A percentile compares a stretch with the other conserved stretches of the same genome.
phyloP scores from a whole-genome alignment of 2,113 vertebrate genomes.

The Brachypteracias leptosomus region DNA sequence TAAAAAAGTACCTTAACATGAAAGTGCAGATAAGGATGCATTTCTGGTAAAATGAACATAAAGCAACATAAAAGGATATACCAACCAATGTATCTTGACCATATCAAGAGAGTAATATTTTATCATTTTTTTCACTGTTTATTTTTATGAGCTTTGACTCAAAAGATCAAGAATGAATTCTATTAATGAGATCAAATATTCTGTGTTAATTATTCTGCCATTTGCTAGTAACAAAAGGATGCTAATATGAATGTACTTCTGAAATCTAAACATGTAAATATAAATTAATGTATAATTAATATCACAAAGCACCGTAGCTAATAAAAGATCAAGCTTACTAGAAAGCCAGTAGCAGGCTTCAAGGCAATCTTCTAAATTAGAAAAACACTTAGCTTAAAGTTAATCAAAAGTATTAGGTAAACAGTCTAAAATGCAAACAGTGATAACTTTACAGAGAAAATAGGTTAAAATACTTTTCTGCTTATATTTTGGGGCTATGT shows the following conservation, averaged over 20 bases:
- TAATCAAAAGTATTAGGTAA: slow-evolving; percentile 11
- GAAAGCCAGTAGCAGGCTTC: neutral
- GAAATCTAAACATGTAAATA: slow-evolving; percentile 44
- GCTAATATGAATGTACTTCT: slow-evolving; percentile 50
- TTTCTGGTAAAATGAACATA: slow-evolving; percentile 36
- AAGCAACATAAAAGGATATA: neutral
- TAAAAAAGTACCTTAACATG: neutral
- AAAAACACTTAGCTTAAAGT: slow-evolving; percentile 5
- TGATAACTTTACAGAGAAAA: neutral
- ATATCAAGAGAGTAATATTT: neutral
- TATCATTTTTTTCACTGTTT: neutral
- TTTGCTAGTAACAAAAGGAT: slow-evolving; percentile 37
- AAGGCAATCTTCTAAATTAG: slow-evolving; percentile 33
- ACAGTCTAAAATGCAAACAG: neutral
- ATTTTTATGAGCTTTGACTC: neutral
- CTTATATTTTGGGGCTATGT: neutral
- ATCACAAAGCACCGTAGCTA: slow-evolving; percentile 11
- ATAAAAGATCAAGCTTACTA: slow-evolving; percentile 55
- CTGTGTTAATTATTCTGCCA: slow-evolving; percentile 51
- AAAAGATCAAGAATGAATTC: slow-evolving; percentile 44
- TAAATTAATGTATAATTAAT: slow-evolving; percentile 22
- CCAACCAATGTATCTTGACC: neutral
- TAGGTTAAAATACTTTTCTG: neutral
- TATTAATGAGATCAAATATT: slow-evolving; percentile 56
- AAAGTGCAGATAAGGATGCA: neutral